Evolutionary conservation across 2,797 vertebrate genomes (phyloP).

Genomic region (Sciurus carolinensis): DNA sequence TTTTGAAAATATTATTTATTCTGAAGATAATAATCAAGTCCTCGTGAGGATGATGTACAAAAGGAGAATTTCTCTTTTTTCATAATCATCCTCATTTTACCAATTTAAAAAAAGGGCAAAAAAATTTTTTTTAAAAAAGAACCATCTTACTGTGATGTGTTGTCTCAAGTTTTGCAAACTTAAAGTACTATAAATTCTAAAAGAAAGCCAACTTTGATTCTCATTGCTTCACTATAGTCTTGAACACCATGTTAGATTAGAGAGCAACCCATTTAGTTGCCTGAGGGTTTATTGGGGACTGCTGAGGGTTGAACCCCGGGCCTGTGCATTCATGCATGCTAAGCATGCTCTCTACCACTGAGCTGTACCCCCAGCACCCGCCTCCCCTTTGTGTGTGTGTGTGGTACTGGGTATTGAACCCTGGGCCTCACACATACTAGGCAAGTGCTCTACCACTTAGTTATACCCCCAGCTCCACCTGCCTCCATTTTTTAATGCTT

Average conservation of each 20-base stretch:
- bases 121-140: too few relatives aligned
- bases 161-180: neutral
- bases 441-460: neutral
- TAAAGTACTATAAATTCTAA: neutral
- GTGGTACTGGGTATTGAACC: neutral
- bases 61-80: neutral
- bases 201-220: neutral
- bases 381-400: neutral
- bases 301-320: too few relatives aligned
- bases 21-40: neutral
- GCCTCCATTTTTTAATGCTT: neutral
- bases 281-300: neutral
- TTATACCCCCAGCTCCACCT: neutral
- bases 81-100: neutral
- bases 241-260: neutral
- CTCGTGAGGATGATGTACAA: neutral
- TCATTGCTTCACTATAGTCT: neutral
- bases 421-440: neutral
- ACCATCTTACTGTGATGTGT: neutral
- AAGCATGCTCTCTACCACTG: too few relatives aligned
- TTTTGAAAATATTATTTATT: slow-evolving; percentile 40
- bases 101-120: too few relatives aligned
- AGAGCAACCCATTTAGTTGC: neutral
- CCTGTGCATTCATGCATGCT: too few relatives aligned
- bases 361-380: too few relatives aligned